Evolutionary conservation across 2,113 vertebrate species (phyloP).

Genomic region (Ursus arctos): DNA sequence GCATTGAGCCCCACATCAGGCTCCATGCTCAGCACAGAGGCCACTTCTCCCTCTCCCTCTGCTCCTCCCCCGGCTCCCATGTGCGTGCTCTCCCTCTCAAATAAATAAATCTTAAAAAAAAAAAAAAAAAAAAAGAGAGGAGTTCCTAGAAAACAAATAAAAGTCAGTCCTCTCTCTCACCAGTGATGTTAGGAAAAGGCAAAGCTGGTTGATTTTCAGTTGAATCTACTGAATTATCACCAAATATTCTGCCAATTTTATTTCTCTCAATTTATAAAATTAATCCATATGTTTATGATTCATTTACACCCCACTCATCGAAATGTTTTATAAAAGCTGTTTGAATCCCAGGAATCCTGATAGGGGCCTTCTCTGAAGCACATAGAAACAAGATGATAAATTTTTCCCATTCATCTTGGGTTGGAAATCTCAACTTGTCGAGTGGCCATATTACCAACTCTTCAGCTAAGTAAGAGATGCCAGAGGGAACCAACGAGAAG

Average conservation of each 20-base stretch:
- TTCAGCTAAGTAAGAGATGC: not conserved
- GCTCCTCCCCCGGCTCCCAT: not conserved
- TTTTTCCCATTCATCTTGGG: not conserved
- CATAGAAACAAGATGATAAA: not conserved
- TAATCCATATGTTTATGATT: constrained; percentile 48
- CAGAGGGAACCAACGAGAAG: not conserved
- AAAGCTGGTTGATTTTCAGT: not conserved
- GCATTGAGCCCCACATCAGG: not conserved
- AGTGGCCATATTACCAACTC: not conserved
- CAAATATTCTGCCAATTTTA: constrained; percentile 2
- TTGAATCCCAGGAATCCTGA: not conserved
- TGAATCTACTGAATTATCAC: not conserved
- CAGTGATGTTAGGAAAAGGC: not conserved
- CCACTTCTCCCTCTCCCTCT: not conserved
- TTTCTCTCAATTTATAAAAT: constrained; percentile 32
- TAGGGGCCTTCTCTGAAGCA: not conserved
- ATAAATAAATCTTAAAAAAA: not conserved
- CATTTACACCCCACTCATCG: not conserved
- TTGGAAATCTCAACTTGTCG: not conserved
- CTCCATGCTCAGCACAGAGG: not conserved
- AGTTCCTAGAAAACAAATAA: not conserved
- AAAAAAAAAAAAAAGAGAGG: not conserved
- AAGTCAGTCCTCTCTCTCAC: not conserved
- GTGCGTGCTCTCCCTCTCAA: not conserved
- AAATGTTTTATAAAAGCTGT: constrained; percentile 23